Conservation (phyloP, 23 tunicate genomes). For the Oikopleura dioica region DNA sequence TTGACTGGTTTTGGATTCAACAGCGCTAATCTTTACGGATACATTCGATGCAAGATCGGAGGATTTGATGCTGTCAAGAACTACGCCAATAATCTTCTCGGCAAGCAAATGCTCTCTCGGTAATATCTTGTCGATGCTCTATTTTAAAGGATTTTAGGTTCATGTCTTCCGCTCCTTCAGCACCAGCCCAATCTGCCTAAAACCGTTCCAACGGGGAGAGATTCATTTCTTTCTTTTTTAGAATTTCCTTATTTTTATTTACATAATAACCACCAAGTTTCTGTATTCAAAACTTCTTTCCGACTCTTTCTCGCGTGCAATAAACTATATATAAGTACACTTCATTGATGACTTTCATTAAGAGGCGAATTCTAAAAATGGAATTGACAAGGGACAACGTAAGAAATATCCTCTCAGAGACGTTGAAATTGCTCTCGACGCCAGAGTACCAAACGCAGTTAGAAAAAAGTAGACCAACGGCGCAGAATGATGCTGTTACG, state of each 20-base stretch:
- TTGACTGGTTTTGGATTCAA: neutral
- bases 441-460: slow-evolving; percentile 9
- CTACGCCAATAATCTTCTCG: neutral
- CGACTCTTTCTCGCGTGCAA: neutral
- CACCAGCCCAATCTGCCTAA: neutral
- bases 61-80: neutral
- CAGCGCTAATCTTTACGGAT: neutral
- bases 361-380: too few species aligned
- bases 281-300: neutral
- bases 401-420: neutral
- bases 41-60: neutral
- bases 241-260: neutral
- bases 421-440: neutral
- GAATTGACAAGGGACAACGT: neutral
- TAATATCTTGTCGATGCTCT: too few species aligned
- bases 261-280: neutral
- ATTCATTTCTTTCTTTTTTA: too few species aligned
- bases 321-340: neutral
- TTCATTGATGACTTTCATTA: too few species aligned
- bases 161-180: neutral
- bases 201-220: too few species aligned
- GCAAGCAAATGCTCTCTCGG: neutral
- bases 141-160: too few species aligned
- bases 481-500: slow-evolving; percentile 1
- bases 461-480: neutral